Percentiles rank a stretch among this genome's conserved stretches.
Evolutionary conservation across 2,113 vertebrate species (phyloP).

Genomic region (Mus spicilegus): DNA sequence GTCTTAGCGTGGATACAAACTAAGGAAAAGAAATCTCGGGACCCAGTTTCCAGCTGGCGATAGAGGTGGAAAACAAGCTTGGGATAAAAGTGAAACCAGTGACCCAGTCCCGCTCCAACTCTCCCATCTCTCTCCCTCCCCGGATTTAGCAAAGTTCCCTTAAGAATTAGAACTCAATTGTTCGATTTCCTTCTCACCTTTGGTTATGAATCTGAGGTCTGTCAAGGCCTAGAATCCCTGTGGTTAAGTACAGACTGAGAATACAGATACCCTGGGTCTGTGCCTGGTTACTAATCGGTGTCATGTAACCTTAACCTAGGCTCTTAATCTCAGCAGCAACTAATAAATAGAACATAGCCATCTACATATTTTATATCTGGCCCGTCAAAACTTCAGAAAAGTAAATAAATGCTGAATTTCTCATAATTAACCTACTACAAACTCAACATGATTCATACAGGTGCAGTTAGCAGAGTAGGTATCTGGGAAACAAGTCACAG

Average conservation of each 20-base stretch:
- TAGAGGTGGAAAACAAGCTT: neutral
- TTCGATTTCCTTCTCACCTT: constrained; percentile 25
- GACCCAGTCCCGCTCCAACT: neutral
- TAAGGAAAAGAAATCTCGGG: neutral
- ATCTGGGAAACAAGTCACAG: neutral
- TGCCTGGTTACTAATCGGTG: constrained; percentile 40
- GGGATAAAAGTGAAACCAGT: neutral
- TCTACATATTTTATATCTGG: neutral
- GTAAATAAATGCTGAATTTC: neutral
- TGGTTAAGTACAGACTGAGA: neutral
- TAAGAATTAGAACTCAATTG: neutral
- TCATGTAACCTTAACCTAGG: neutral
- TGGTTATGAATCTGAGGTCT: constrained; percentile 12
- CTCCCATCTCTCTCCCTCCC: neutral
- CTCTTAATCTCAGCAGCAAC: neutral
- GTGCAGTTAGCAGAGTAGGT: neutral
- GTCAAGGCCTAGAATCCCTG: neutral
- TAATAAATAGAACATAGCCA: constrained; percentile 39
- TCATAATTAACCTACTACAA: neutral
- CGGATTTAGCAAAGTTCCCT: neutral
- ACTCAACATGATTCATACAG: neutral
- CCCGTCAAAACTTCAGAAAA: constrained; percentile 27
- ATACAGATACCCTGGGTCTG: neutral
- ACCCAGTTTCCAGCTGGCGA: neutral
- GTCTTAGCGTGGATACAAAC: constrained; percentile 16